Conservation (phyloP, 1,140 invertebrate species). For the Dinothrombium tinctorium region DNA sequence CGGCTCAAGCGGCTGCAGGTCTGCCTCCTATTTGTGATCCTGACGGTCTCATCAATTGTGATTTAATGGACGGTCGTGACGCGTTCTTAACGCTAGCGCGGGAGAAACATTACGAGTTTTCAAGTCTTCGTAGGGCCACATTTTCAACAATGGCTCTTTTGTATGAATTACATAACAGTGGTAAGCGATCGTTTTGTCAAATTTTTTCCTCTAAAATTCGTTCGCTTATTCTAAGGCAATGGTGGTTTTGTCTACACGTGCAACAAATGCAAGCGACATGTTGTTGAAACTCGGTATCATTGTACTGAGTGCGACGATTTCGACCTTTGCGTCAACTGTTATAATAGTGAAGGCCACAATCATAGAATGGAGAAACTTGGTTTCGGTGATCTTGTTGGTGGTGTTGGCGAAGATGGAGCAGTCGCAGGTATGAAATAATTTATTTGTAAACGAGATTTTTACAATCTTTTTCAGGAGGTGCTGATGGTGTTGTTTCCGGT, state of each 20-base stretch:
- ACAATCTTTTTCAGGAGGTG: constrained; percentile 2
- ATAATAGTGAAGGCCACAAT: constrained; percentile 77
- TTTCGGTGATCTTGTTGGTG: constrained; percentile 32
- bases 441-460: neutral
- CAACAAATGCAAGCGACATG: constrained; percentile 77
- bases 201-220: neutral
- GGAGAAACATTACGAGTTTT: constrained; percentile 98
- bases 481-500: neutral
- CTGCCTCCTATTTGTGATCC: constrained; percentile 81
- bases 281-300: constrained; percentile 83
- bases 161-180: constrained; percentile 79
- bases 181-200: neutral
- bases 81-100: constrained; percentile 94
- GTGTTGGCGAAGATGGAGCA: constrained; percentile 7
- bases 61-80: constrained; percentile 98
- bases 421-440: constrained; percentile 4
- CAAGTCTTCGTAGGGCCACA: constrained; percentile 75
- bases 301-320: constrained; percentile 96
- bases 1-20: constrained; percentile 72
- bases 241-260: constrained; percentile 97
- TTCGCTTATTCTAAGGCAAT: constrained; percentile 41
- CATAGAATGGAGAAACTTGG: constrained; percentile 95
- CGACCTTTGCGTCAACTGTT: constrained; percentile 85
- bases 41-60: constrained; percentile 79
- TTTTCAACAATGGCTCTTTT: constrained; percentile 92